Conservation (phyloP, 2,113 vertebrate genomes). For the Romanogobio albipinnatus region DNA sequence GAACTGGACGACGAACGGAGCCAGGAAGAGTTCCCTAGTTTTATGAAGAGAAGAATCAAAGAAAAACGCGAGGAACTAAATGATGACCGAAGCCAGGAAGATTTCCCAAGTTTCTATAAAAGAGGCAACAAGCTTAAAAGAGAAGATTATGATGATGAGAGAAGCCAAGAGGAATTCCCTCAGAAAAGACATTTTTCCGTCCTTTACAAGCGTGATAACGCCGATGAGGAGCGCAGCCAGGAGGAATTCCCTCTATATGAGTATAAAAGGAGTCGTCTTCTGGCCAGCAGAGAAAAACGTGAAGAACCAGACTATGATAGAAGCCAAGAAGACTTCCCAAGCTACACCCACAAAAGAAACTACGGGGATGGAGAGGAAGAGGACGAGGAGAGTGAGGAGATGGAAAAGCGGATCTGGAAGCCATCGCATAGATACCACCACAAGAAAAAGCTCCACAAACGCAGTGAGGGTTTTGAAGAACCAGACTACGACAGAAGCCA, state of each 20-base stretch:
- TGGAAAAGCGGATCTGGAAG: conserved; percentile 62
- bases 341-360: conserved; percentile 43
- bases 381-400: conserved; percentile 1
- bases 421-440: conserved; percentile 65
- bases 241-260: conserved; percentile 56
- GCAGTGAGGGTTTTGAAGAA: conserved; percentile 60
- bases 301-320: conserved; percentile 60
- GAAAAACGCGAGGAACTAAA: conserved; percentile 52
- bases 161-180: conserved; percentile 72
- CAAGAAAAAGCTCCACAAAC: conserved; percentile 64
- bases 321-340: conserved; percentile 62
- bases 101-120: conserved; percentile 61
- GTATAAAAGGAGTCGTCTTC: conserved; percentile 40
- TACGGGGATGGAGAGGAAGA: conserved; percentile 22
- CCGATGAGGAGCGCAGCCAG: conserved; percentile 66
- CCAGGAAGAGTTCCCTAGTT: conserved; percentile 62
- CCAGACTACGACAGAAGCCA: conserved; percentile 65
- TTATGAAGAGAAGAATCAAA: conserved; percentile 59
- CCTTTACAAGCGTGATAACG: conserved; percentile 47
- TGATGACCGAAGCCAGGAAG: conserved; percentile 68
- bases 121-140: conserved; percentile 57
- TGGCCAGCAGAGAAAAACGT: conserved; percentile 46
- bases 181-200: conserved; percentile 56
- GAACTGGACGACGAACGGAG: conserved; percentile 63
- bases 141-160: conserved; percentile 64